A percentile compares a stretch with the other conserved stretches of the same genome.
phyloP scores from a whole-genome alignment of 1,140 invertebrate genomes.

The Helicoverpa zea region DNA sequence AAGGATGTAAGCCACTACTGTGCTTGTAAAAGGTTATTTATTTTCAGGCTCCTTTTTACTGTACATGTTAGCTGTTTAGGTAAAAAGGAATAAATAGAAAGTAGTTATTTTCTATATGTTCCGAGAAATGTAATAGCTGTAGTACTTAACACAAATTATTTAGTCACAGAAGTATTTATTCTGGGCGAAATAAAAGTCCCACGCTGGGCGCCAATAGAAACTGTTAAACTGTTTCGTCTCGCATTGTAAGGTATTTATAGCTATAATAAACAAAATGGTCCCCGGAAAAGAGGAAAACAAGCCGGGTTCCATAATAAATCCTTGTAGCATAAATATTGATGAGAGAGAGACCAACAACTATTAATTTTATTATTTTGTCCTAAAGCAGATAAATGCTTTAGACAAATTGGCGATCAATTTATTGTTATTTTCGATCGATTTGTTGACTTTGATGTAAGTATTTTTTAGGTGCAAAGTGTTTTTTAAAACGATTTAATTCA shows the following conservation, averaged over 20 bases:
- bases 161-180: too few species aligned
- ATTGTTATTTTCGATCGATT: too few species aligned
- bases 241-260: background rate
- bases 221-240: background rate
- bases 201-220: slow-evolving; percentile 9
- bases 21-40: slow-evolving; percentile 5
- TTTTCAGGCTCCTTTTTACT: background rate
- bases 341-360: background rate
- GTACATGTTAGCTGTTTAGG: background rate
- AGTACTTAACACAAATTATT: too few species aligned
- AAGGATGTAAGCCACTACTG: background rate
- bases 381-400: too few species aligned
- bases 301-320: background rate
- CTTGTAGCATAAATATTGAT: background rate
- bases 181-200: background rate
- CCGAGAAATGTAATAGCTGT: too few species aligned
- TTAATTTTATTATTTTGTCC: too few species aligned
- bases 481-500: too few species aligned
- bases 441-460: too few species aligned
- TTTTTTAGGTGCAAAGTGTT: too few species aligned
- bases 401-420: too few species aligned
- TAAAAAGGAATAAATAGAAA: background rate
- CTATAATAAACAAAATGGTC: background rate
- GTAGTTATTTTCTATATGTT: too few species aligned
- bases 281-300: slow-evolving; percentile 1